A percentile compares a stretch with the other conserved stretches of the same genome.
These are phyloP conservation scores for Saccostrea glomerata DNA, from an alignment of 1,140 invertebrate species.

Conservation along the genomic window DNA sequence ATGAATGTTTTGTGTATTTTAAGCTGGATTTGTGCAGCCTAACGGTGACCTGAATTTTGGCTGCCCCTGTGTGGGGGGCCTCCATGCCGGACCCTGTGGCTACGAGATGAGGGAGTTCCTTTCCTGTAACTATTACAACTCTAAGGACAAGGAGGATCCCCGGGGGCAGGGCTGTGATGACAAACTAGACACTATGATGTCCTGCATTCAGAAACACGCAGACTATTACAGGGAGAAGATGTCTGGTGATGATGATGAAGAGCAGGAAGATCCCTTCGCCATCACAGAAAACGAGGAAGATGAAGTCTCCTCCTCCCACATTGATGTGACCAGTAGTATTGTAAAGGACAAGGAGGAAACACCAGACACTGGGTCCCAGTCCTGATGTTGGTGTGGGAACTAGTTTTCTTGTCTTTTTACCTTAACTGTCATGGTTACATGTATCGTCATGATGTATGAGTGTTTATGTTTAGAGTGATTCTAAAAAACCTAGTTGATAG, in stretches of 20 bases:
- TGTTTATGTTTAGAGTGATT: not conserved
- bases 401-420: not conserved
- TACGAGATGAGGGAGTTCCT: conserved; percentile 95
- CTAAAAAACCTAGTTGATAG: too few relatives aligned
- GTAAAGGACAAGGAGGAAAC: not conserved
- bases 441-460: too few relatives aligned
- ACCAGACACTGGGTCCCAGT: not conserved
- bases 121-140: conserved; percentile 94
- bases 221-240: conserved; percentile 18
- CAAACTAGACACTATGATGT: not conserved
- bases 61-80: conserved; percentile 96
- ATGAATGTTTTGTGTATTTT: conserved; percentile 4
- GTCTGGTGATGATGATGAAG: not conserved
- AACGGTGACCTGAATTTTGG: conserved; percentile 98
- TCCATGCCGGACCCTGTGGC: conserved; percentile 97
- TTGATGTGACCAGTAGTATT: conserved; percentile 1
- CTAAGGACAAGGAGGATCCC: conserved; percentile 82
- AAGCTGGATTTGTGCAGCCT: conserved; percentile 88
- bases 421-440: not conserved
- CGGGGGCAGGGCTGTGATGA: conserved; percentile 84
- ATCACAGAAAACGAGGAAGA: not conserved
- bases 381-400: not conserved
- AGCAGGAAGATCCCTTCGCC: not conserved
- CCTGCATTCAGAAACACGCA: conserved; percentile 14
- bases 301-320: not conserved